Conservation (phyloP, 2,113 vertebrate species). For the Phodopus roborovskii region DNA sequence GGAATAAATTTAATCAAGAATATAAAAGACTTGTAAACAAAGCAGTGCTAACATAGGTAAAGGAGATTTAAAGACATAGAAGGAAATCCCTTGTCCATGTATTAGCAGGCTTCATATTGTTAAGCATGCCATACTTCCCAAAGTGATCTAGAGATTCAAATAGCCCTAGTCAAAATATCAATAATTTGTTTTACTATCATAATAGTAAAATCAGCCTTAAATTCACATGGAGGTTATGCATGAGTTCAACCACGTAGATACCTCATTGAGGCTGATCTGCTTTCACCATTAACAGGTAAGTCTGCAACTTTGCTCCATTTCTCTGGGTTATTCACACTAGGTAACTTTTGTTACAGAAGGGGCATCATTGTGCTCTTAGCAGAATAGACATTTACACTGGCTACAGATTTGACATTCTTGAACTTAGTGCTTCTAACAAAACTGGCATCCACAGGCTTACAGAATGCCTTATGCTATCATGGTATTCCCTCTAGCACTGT, state of each 20-base stretch:
- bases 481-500: background rate
- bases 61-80: conserved; percentile 12
- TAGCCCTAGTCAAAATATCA: background rate
- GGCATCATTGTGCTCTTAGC: background rate
- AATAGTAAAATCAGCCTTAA: background rate
- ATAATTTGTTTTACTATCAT: background rate
- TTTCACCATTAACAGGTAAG: background rate
- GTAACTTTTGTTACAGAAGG: background rate
- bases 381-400: background rate
- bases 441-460: background rate
- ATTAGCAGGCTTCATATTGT: background rate
- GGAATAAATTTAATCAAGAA: background rate
- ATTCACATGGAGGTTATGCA: background rate
- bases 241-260: background rate
- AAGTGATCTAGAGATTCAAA: background rate
- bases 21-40: background rate
- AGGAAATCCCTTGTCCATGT: background rate
- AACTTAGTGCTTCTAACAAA: background rate
- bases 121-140: background rate
- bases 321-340: background rate
- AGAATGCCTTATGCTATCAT: background rate
- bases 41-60: conserved; percentile 26
- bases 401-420: background rate
- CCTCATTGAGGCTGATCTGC: background rate
- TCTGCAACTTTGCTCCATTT: background rate